Evolutionary conservation across 2,797 vertebrate genomes (phyloP), one percentile per base, ranked within the genome.

Genomic region (Limosa lapponica): DNA sequence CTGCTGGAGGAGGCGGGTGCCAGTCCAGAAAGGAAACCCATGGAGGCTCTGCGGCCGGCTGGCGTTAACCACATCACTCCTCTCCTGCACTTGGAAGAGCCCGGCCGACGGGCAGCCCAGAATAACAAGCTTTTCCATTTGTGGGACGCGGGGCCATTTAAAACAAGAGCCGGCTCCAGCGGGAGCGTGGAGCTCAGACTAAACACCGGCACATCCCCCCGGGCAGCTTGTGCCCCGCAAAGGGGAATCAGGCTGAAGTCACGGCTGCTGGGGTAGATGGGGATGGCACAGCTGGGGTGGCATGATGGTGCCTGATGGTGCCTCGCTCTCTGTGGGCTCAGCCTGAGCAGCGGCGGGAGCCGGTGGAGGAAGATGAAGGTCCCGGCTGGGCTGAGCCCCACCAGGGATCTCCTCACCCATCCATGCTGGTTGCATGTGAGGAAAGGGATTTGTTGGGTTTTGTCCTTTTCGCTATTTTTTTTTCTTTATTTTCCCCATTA

Each of bases 81-180:
- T 84, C 87, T 67, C 28, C 55, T 5, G 51, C 75, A 8, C 87
- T 82, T 95, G 96, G 95, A 90, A 79, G 27, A 86, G 39, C 81
- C 72, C 2, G 55, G 62, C 74, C 3, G 16, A 58, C 52, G 16
- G 7, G 93, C 87, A 94, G 95, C 96, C 95, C 96, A 96, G 55
- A 96, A 97, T 86, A 97, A 96, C 96, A 94, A 96, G 82, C 81
- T 84, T 90, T 94, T 88, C 97, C 95, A 95, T 91, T 74, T 28
- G 2, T 46, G 18, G 62, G 91, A 86, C 2, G 3, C 3, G 14
- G 41, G 89, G 95, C 95, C 91, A 93, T 91, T 30, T 49, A 81
- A 97, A 96, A 96, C 93, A 95, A 86, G 92, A 61, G 80, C 34
- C 27, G 41, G 82, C 92, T 96, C 55, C 95, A 89, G 66, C 4